Conservation (phyloP, 2,888 invertebrate species). For the Euzophera pinguis region DNA sequence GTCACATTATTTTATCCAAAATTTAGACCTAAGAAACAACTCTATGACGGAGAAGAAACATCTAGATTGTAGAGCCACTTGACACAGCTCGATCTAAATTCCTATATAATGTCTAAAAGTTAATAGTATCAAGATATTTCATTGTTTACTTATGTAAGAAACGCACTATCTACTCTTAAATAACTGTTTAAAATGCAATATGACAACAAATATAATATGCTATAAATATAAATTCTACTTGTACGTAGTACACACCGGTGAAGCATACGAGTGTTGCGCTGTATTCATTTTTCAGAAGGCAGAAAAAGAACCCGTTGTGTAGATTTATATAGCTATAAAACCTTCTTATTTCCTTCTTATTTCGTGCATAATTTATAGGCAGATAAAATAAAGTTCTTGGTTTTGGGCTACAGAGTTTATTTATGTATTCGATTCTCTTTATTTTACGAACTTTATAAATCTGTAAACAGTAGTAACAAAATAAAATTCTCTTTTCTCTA, state of each 20-base stretch:
- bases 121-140: too few relatives aligned
- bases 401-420: background rate
- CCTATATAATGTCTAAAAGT: too few relatives aligned
- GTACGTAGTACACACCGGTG: too few relatives aligned
- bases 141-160: background rate
- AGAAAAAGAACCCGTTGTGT: background rate
- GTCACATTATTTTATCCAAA: too few relatives aligned
- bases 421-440: background rate
- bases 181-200: background rate
- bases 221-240: background rate
- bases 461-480: too few relatives aligned
- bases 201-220: background rate
- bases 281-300: background rate
- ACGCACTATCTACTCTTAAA: too few relatives aligned
- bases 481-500: too few relatives aligned
- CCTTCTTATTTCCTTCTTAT: constrained; percentile 1
- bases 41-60: too few relatives aligned
- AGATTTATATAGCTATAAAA: constrained; percentile 3
- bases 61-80: too few relatives aligned
- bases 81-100: too few relatives aligned
- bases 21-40: too few relatives aligned
- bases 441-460: too few relatives aligned
- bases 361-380: constrained; percentile 7
- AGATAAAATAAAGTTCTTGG: constrained; percentile 3
- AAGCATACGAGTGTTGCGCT: background rate